phyloP scores from a whole-genome alignment of 1,140 invertebrate genomes.

The Semibalanus balanoides region DNA sequence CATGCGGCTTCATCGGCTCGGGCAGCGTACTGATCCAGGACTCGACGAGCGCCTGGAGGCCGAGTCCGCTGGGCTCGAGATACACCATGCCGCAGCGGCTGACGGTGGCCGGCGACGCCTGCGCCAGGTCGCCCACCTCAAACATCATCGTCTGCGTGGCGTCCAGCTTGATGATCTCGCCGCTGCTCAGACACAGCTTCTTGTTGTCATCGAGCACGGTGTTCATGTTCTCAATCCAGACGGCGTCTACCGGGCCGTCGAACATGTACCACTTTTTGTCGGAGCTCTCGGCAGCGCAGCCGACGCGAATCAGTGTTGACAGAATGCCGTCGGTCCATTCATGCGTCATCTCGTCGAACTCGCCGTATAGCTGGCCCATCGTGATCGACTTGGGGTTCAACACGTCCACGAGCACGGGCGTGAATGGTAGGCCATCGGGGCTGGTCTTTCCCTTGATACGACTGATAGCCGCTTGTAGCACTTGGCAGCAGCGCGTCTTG shows the following conservation, averaged over 20 bases:
- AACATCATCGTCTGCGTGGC: slow-evolving; percentile 84
- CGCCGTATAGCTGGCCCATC: slow-evolving; percentile 79
- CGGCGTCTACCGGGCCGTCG: slow-evolving; percentile 41
- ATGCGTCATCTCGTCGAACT: slow-evolving; percentile 72
- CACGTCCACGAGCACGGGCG: slow-evolving; percentile 33
- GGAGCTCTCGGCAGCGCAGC: slow-evolving; percentile 33
- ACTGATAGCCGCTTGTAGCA: slow-evolving; percentile 14
- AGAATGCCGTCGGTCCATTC: slow-evolving; percentile 61
- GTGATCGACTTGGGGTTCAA: slow-evolving; percentile 88
- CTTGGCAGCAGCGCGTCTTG: slow-evolving; percentile 29
- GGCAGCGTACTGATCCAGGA: slow-evolving; percentile 75
- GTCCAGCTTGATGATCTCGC: slow-evolving; percentile 46
- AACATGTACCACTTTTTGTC: slow-evolving; percentile 65
- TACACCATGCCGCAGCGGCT: slow-evolving; percentile 65
- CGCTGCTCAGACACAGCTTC: slow-evolving; percentile 34
- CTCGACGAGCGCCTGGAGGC: slow-evolving; percentile 47
- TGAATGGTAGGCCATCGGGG: background rate
- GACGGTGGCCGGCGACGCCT: slow-evolving; percentile 84
- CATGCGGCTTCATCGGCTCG: slow-evolving; percentile 4
- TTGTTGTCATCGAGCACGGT: slow-evolving; percentile 44
- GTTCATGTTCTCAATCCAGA: slow-evolving; percentile 40
- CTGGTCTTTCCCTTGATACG: background rate
- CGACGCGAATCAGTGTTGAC: slow-evolving; percentile 22
- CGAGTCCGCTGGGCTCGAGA: slow-evolving; percentile 57
- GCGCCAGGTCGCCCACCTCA: slow-evolving; percentile 78